Conservation (phyloP, 2,113 vertebrate species). For the Coryphaenoides rupestris region DNA sequence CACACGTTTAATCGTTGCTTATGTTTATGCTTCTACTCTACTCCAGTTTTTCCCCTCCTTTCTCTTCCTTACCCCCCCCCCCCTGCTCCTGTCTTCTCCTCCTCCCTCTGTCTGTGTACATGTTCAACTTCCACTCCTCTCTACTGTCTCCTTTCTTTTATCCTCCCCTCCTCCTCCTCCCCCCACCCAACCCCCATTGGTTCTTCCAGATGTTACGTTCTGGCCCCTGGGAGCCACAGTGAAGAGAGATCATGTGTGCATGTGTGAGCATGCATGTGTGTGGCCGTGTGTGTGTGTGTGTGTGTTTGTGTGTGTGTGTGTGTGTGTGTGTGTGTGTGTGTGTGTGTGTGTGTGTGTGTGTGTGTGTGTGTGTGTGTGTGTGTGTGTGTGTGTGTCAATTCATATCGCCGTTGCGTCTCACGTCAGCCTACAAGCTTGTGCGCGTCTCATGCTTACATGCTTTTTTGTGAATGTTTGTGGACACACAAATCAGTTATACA, state of each 20-base stretch:
- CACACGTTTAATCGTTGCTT: not conserved
- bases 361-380: conserved; percentile 16
- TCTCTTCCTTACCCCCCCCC: not conserved
- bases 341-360: conserved; percentile 5
- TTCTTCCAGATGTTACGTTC: conserved; percentile 95
- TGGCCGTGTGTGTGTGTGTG: not conserved
- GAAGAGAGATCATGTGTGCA: conserved; percentile 75
- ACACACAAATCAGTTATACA: no score
- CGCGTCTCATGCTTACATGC: no score
- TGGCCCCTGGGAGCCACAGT: conserved; percentile 86
- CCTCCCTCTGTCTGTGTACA: conserved; percentile 3
- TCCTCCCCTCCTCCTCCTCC: not conserved
- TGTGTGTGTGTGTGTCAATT: conserved; percentile 15
- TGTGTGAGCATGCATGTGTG: conserved; percentile 9
- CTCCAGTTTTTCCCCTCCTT: no score
- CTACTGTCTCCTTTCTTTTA: not conserved
- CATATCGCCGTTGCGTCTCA: no score
- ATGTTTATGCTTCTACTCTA: no score
- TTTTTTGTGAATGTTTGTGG: no score
- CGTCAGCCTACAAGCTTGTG: no score
- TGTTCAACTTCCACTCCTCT: conserved; percentile 3
- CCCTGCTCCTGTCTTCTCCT: not conserved
- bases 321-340: not conserved
- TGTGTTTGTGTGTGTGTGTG: conserved; percentile 1
- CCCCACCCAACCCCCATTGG: conserved; percentile 70